Conservation (phyloP, 2,797 vertebrate species). For the Pteropus rufus region DNA sequence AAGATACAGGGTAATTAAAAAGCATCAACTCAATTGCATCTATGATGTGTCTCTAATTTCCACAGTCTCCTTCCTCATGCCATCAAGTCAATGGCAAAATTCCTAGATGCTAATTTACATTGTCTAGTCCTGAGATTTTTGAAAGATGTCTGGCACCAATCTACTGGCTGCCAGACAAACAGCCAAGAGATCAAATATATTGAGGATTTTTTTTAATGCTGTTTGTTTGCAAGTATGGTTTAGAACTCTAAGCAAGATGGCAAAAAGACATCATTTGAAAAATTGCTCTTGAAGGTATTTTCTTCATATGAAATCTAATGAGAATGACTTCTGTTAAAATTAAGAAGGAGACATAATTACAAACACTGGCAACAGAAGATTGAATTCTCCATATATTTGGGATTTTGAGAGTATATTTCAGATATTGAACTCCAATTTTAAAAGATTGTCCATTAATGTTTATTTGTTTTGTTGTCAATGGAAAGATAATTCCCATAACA, state of each 20-base stretch:
- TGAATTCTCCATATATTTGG: background rate
- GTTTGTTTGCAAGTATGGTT: background rate
- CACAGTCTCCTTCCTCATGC: background rate
- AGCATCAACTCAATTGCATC: background rate
- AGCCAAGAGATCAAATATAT: background rate
- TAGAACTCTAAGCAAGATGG: background rate
- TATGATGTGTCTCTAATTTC: background rate
- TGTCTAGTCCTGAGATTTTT: background rate
- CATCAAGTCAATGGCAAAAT: constrained; percentile 29
- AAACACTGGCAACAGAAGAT: background rate
- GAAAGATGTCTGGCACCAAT: constrained; percentile 19
- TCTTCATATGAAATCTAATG: background rate
- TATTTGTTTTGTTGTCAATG: constrained; percentile 1
- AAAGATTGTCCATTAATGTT: constrained; percentile 28
- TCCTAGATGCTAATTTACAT: constrained; percentile 26
- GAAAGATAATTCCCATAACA: constrained; percentile 17
- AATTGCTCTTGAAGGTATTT: background rate
- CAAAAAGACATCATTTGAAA: background rate
- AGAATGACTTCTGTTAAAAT: constrained; percentile 20
- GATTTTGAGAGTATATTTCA: constrained; percentile 5
- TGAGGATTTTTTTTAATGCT: background rate
- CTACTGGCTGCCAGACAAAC: background rate
- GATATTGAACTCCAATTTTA: background rate
- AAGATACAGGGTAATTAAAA: background rate
- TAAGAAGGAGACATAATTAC: background rate